Percentiles rank a stretch among this genome's conserved stretches.
Conservation (phyloP, 2,797 vertebrate genomes). For the Hydrocynus forskahlii region DNA sequence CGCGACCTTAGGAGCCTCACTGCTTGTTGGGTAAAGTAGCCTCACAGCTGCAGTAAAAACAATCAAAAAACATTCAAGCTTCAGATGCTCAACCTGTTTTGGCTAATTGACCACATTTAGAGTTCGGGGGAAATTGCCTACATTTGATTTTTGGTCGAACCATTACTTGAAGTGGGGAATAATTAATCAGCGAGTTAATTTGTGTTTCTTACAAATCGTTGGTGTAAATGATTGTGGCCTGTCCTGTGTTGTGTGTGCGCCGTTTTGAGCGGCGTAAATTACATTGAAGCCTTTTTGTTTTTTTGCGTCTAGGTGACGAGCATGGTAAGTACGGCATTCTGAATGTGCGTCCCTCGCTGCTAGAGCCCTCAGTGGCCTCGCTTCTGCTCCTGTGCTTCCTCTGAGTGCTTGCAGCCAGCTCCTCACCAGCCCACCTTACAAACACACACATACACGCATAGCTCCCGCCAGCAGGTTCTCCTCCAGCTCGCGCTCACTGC, state of each 20-base stretch:
- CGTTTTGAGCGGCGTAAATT: conserved; percentile 35
- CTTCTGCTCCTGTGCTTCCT: conserved; percentile 58
- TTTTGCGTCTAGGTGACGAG: conserved; percentile 96
- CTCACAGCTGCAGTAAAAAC: too few relatives aligned
- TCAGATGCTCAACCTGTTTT: neutral
- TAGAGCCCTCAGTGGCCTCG: conserved; percentile 59
- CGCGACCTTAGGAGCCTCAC: neutral
- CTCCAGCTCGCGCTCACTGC: conserved; percentile 67
- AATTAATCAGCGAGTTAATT: neutral
- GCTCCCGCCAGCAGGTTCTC: conserved; percentile 84
- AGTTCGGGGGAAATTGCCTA: neutral
- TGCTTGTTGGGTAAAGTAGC: neutral
- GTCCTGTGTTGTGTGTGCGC: neutral
- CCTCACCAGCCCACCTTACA: conserved; percentile 36
- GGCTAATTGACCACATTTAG: neutral
- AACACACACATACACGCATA: conserved; percentile 44
- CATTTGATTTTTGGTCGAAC: neutral
- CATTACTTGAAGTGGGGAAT: neutral
- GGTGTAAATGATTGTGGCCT: neutral
- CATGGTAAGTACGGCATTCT: conserved; percentile 92
- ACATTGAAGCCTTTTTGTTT: conserved; percentile 70
- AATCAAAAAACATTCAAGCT: neutral
- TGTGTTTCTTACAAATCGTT: neutral
- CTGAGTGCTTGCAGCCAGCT: conserved; percentile 38
- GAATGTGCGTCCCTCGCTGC: conserved; percentile 76